Base-by-base conservation (phyloP, 2,888 invertebrate species). In the Athalia circularis region DNA sequence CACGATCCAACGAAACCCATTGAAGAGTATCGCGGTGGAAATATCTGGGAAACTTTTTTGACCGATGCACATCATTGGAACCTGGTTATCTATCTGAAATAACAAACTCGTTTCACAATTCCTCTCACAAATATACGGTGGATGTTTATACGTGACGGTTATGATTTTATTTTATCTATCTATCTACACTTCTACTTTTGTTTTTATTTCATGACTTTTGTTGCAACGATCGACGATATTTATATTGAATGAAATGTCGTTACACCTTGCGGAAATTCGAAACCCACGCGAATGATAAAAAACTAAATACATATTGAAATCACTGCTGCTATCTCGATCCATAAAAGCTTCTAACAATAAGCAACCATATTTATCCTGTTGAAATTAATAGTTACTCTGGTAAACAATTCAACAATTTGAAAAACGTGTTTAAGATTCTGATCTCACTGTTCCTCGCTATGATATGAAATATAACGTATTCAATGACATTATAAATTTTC, bases 21-120 rank as follows among this genome's bases (percentile, higher is more conserved):
- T 52, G 75, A 64, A 64, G 62, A 75, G 64, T 75, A 64, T 75
- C 52, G 62, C 61, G 15, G 62, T 75, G 52, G 59, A 75, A 75
- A 75, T 75, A 75, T 75, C 62, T 52, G n/a, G 52, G 13, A 64
- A 48, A 50, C 0, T 29, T 64, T 15, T 75, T 45, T 62, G 52
- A 75, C 62, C 29, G 15, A 50, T 62, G 62, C 61, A 62, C 75
- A 64, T 72, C 59, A 72, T 72, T 72, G 47, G 8, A 59, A 45
- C 59, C 29, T 29, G 29, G 68, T 45, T 72, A 59, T 72, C 45
- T 59, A 57, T 47, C 59, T 72, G 13, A 59, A 72, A 72, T 57
- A 72, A 59, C 72, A 45, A 59, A 72, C 57, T 72, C 47, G 72
- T 45, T 72, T 59, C 45, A 72, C 45, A 45, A 59, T 72, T 29